Conservation (phyloP, 2,797 vertebrate species). For the Cheirogaleus major region DNA sequence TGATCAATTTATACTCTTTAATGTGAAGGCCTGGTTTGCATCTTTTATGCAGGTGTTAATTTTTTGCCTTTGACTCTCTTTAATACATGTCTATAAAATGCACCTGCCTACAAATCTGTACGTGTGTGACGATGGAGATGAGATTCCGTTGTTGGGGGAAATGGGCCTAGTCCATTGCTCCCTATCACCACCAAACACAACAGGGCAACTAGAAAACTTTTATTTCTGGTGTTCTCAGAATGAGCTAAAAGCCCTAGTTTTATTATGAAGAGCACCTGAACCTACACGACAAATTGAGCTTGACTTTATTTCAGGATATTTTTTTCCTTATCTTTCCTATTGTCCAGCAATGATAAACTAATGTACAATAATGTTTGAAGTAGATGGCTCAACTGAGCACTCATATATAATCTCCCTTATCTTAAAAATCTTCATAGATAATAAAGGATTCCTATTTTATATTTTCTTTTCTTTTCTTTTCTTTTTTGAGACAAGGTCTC, state of each 20-base stretch:
- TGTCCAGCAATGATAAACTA: neutral
- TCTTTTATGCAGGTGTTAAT: constrained; percentile 77
- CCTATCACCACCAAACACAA: neutral
- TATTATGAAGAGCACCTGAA: neutral
- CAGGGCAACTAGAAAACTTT: neutral
- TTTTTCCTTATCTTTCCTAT: neutral
- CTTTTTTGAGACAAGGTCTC: neutral
- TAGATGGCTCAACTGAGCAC: neutral
- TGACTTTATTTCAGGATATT: neutral
- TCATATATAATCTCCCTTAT: neutral
- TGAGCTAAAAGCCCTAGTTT: neutral
- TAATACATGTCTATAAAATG: constrained; percentile 37
- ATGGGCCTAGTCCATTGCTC: neutral
- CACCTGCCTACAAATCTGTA: neutral
- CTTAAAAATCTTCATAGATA: neutral
- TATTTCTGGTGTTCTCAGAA: neutral
- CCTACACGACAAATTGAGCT: neutral
- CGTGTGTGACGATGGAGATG: neutral
- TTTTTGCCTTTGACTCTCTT: constrained; percentile 72
- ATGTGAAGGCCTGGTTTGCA: constrained; percentile 75
- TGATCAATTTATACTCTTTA: constrained; percentile 76
- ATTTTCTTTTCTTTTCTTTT: neutral
- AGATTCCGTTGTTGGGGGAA: neutral
- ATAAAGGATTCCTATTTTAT: neutral
- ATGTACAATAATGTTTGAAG: neutral